Evolutionary conservation across 2,797 vertebrate genomes (phyloP).

Genomic region (Emydoidea blandingii): DNA sequence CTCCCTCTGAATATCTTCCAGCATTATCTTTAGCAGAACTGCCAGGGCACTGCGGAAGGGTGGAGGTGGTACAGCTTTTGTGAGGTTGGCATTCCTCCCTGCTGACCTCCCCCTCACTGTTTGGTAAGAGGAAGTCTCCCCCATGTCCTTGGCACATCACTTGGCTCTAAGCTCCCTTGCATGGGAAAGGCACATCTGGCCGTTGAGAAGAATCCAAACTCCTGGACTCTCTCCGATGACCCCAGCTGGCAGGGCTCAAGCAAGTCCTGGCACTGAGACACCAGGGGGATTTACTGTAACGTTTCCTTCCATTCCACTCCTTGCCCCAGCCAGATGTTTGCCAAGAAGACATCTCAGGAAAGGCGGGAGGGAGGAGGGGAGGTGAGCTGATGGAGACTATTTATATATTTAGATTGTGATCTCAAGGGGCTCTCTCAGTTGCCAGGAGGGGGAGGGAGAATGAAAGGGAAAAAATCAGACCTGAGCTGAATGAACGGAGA

Average conservation of each 20-base stretch:
- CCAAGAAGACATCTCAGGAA: background rate
- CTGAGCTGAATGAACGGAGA: background rate
- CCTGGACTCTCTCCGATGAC: background rate
- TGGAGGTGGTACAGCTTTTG: background rate
- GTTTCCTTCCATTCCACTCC: background rate
- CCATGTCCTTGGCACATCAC: slow-evolving; percentile 21
- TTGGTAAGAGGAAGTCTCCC: background rate
- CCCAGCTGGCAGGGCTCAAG: background rate
- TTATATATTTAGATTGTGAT: background rate
- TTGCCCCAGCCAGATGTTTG: background rate
- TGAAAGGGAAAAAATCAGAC: background rate
- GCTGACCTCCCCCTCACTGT: background rate
- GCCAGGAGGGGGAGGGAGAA: background rate
- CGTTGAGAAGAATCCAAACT: background rate
- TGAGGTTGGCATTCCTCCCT: background rate
- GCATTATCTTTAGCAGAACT: background rate
- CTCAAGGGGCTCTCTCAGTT: background rate
- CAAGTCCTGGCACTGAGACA: background rate
- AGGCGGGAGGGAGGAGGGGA: background rate
- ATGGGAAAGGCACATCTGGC: slow-evolving; percentile 69
- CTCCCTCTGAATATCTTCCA: background rate
- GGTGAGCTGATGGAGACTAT: background rate
- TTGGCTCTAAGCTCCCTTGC: slow-evolving; percentile 41
- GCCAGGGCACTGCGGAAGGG: background rate
- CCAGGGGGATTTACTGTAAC: background rate